These are phyloP conservation scores for Acanthornis magna DNA, from an alignment of 2,797 vertebrate genomes.

Conservation along the genomic window DNA sequence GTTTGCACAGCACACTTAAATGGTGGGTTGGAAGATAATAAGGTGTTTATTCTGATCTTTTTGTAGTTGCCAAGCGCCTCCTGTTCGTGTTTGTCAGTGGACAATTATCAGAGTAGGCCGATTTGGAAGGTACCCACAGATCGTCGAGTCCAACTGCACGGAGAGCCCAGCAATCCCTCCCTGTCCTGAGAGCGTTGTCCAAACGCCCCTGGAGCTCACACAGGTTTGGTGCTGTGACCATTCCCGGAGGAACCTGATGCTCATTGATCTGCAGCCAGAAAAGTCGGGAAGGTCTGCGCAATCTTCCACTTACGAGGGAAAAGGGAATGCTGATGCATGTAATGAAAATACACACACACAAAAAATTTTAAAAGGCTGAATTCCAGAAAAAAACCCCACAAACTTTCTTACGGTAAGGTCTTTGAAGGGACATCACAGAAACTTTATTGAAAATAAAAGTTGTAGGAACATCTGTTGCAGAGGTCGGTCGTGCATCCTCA, in stretches of 20 bases:
- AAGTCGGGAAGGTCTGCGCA: background rate
- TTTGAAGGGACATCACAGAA: background rate
- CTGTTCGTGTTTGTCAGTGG: background rate
- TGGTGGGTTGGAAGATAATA: background rate
- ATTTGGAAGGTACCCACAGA: background rate
- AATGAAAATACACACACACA: background rate
- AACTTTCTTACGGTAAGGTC: background rate
- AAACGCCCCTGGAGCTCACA: background rate
- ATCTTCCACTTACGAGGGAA: background rate
- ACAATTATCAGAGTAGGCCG: background rate
- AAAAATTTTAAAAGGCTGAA: background rate
- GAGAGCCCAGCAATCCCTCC: fast-evolving
- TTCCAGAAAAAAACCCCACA: background rate
- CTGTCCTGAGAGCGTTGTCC: background rate
- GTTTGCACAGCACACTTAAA: fast-evolving
- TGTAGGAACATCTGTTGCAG: background rate
- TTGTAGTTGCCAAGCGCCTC: background rate
- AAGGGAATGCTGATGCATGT: background rate
- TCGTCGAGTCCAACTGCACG: background rate
- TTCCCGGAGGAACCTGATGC: background rate
- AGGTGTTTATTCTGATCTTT: background rate
- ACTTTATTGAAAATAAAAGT: background rate
- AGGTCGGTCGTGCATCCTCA: background rate
- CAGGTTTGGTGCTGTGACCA: background rate
- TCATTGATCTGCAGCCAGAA: background rate